Base-by-base conservation (phyloP, 2,113 vertebrate species). In the Ammodytes marinus region DNA sequence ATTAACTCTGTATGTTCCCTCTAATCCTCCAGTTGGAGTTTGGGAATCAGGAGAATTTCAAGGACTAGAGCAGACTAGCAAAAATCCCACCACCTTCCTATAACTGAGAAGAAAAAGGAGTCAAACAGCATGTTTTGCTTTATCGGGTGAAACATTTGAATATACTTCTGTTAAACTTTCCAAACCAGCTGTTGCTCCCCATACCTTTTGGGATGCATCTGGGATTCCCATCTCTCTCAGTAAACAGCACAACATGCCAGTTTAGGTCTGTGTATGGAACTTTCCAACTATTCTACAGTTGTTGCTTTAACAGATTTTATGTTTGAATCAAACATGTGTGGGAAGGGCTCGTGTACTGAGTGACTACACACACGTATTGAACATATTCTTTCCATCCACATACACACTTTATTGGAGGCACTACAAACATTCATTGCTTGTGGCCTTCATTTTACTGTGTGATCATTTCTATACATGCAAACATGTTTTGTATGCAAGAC, bases 401-500 rank as follows among this genome's bases (percentile, higher is more conserved):
- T 27, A 70, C n/a, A 52, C 65, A 45, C 27, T 66, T 61, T 5
- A 43, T 9, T 43, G 17, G 15, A 47, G 69, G 45, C 39, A 60
- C 37, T 55, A 47, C 17, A 74, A 61, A 57, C 69, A 58, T 4
- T 54, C 64, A 13, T 50, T 76, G 35, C 57, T 8, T n/a, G 35
- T 35, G 47, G 52, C 78, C 72, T 70, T 63, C 17, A 54, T 10
- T 42, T 74, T 67, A 79, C 69, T 59, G 35, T 11, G 13, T 49
- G 10, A 47, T 47, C 5, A 15, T 53, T 67, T 65, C 73, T 61
- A 45, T 71, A 61, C 43, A 76, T 73, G 55, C 54, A 69, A 82
- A 83, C 74, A 63, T 55, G 40, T 46, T 43, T 27, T 55, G 39
- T 47, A 60, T 73, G 69, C 46, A 60, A 77, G 43, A 12, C 79